Evolutionary conservation across 2,797 vertebrate genomes (phyloP), one percentile per base, ranked within the genome.

Genomic region (Thripadectes ignobilis): DNA sequence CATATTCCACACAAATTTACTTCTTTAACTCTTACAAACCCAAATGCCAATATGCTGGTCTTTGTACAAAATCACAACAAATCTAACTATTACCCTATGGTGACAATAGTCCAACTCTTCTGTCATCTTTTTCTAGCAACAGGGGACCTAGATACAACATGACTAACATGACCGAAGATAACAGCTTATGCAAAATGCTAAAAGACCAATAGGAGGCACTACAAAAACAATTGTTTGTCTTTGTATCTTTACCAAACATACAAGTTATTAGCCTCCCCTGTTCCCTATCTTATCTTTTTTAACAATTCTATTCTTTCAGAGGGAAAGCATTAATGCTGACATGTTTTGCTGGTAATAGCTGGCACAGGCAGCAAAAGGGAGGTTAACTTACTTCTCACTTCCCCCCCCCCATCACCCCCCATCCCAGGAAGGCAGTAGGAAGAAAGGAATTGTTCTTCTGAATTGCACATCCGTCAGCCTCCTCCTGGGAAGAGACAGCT

Each of bases 401-500:
- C 59, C 26, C 23, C 17, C 18, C 7, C 29, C 38, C 14, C 16
- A 26, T 29, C 3, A 3, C 12, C 45, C 59, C 55, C 58, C 43
- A 66, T 39, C 48, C 59, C 57, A 91, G 86, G 92, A 91, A 95
- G 72, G 92, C 38, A 77, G 74, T 34, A 72, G 93, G 88, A 85
- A 94, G 65, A 92, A 69, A 14, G 9, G 77, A 95, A 95, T 73
- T 97, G 93, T 89, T 92, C 83, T 95, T 86, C 59, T 59, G 80
- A 96, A 77, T 65, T 87, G 75, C 88, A 94, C 67, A 96, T 94
- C 94, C 81, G 48, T 89, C 88, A 29, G 5, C 71, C 63, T 93
- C 80, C 92, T 96, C 84, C 63, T 85, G 92, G 88, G 92, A 96
- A 95, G 88, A 85, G 86, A 87, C 55, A 92, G 61, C 57, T 91